phyloP scores from a whole-genome alignment of 2,113 vertebrate genomes.

The Python bivittatus region DNA sequence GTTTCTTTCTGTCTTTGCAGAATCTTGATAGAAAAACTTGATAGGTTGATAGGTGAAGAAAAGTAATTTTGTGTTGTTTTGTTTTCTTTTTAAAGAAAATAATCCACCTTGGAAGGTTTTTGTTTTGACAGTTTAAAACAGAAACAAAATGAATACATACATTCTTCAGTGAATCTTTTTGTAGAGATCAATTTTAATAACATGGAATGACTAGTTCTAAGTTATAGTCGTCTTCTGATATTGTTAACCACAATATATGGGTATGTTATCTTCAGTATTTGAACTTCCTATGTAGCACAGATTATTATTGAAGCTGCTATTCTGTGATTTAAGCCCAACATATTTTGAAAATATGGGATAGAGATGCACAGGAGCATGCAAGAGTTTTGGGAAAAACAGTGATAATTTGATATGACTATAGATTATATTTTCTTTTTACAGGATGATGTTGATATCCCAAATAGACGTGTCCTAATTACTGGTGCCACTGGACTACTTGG shows the following conservation, averaged over 20 bases:
- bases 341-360: not conserved
- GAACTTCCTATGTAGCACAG: not conserved
- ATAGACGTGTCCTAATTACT: constrained; percentile 83
- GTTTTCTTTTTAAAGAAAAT: not conserved
- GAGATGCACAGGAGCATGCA: not conserved
- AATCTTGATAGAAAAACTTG: not conserved
- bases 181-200: not conserved
- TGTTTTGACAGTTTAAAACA: not conserved
- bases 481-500: constrained; percentile 93
- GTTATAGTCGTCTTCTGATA: not conserved
- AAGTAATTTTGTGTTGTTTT: not conserved
- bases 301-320: not conserved
- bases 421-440: constrained; percentile 38
- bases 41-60: not conserved
- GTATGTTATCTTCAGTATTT: not conserved
- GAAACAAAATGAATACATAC: not conserved
- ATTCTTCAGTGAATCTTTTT: not conserved
- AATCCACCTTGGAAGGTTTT: not conserved
- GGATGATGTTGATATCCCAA: constrained; percentile 81
- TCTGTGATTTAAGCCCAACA: not conserved
- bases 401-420: not conserved
- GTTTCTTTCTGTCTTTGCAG: not conserved
- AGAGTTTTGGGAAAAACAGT: not conserved
- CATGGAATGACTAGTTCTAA: not conserved
- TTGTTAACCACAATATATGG: too few relatives aligned